phyloP scores from a whole-genome alignment of 2,113 vertebrate genomes.

The Epinephelus fuscoguttatus region DNA sequence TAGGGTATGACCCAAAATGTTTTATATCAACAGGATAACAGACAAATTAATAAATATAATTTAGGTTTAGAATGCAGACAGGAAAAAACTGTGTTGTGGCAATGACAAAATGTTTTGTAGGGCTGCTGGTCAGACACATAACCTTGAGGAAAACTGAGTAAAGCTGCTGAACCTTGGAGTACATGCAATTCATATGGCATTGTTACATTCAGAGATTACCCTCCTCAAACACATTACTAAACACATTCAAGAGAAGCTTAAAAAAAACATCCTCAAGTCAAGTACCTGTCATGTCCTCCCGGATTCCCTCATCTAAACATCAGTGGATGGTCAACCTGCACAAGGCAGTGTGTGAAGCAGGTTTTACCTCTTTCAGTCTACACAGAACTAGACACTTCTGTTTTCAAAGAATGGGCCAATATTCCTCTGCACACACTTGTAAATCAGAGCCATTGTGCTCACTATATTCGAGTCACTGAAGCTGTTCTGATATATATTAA shows the following conservation, averaged over 20 bases:
- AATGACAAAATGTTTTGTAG: too few species aligned
- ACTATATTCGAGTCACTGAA: background rate
- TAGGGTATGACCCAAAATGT: too few species aligned
- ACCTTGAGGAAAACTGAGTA: too few species aligned
- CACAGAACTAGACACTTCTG: background rate
- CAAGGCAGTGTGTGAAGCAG: background rate
- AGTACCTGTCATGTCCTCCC: background rate
- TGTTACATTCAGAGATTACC: too few species aligned
- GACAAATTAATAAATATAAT: too few species aligned
- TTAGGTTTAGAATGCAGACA: too few species aligned
- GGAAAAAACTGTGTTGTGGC: too few species aligned
- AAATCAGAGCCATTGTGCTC: slow-evolving; percentile 8
- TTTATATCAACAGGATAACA: too few species aligned
- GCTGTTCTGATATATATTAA: background rate
- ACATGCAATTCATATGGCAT: too few species aligned
- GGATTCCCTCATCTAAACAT: background rate
- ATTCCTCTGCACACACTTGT: background rate
- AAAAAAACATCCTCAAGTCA: background rate
- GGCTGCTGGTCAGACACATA: too few species aligned
- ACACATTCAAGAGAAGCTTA: background rate
- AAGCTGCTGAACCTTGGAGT: too few species aligned
- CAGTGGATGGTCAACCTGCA: background rate
- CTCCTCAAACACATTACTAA: background rate
- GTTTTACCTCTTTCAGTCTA: background rate
- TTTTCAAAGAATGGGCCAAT: slow-evolving; percentile 3